Evolutionary conservation across 1,140 invertebrate species (phyloP).

Genomic region (Drosophila kohkoa): DNA sequence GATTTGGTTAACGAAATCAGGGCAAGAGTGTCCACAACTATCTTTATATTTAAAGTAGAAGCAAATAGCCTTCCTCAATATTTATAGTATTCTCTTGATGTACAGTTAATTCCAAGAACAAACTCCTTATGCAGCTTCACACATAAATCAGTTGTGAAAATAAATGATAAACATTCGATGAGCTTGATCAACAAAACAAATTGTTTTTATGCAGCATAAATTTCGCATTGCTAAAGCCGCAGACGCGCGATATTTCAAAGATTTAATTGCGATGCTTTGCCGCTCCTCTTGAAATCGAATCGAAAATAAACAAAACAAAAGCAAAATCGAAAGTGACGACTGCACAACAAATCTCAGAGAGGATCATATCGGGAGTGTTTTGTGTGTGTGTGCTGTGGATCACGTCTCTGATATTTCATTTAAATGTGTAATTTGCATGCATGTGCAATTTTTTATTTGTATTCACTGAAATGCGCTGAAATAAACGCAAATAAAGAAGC

Average conservation of each 20-base stretch:
- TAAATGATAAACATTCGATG: constrained; percentile 37
- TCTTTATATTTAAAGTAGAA: neutral
- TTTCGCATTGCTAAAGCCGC: constrained; percentile 30
- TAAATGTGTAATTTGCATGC: constrained; percentile 70
- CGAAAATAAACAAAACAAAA: constrained; percentile 6
- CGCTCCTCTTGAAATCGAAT: constrained; percentile 17
- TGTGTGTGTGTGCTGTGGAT: constrained; percentile 25
- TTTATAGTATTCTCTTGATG: neutral
- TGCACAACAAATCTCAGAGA: constrained; percentile 20
- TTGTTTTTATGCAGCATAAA: constrained; percentile 48
- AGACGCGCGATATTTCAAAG: constrained; percentile 38
- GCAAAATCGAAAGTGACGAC: constrained; percentile 50
- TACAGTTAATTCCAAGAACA: neutral
- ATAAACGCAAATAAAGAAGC: constrained; percentile 6
- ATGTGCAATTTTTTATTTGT: constrained; percentile 60
- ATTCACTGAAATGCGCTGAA: constrained; percentile 25
- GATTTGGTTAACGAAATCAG: neutral
- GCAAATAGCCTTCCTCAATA: neutral
- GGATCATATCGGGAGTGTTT: constrained; percentile 17
- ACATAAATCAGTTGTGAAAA: constrained; percentile 42
- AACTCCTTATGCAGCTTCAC: constrained; percentile 11
- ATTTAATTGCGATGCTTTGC: constrained; percentile 25
- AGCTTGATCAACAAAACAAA: constrained; percentile 47
- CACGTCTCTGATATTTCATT: constrained; percentile 54
- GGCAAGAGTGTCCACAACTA: neutral